Base-by-base conservation (phyloP, 2,888 invertebrate genomes). In the Drosophila anomalata region DNA sequence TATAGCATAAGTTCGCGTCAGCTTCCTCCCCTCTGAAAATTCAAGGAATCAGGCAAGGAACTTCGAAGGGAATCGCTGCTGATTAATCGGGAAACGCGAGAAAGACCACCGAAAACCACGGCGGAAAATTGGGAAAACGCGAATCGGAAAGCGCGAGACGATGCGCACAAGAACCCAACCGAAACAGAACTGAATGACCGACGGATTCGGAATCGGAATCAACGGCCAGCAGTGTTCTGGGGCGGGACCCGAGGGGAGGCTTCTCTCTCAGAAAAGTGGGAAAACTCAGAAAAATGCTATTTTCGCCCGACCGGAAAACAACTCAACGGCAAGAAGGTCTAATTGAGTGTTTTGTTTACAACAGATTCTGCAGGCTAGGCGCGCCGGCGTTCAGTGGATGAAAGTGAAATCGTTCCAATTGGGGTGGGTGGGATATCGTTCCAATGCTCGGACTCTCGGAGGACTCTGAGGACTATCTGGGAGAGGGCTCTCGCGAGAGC, bases 131-230 rank as follows among this genome's bases (percentile, higher is more conserved):
- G 24, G 57, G 54, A 66, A 53, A 77, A 61, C 55, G 46, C 63
- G 44, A 33, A 26, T 29, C 39, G 39, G 55, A 52, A 61, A 70
- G 57, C 42, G 58, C 76, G 76, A 63, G 41, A 69, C 74, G 87
- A 80, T 75, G 76, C 76, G 80, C 75, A 71, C 86, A 75, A 74
- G 78, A 75, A 86, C 76, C 76, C 88, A 85, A 79, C 83, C 72
- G 76, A 75, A 68, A 76, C 75, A 82, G 75, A 85, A 87, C 87
- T 87, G 69, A 84, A 77, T 73, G 56, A 73, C 50, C 58, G 59
- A 39, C 68, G 44, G 39, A 50, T 33, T 31, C 20, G 50, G 56
- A 50, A 55, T 31, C 20, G 57, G 56, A 55, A 55, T 56, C 48
- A 67, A 66, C 65, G 68, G 57, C 68, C 46, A 31, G 44, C 46